phyloP scores from a whole-genome alignment of 2,888 invertebrate species.

The Ochropleura plecta region DNA sequence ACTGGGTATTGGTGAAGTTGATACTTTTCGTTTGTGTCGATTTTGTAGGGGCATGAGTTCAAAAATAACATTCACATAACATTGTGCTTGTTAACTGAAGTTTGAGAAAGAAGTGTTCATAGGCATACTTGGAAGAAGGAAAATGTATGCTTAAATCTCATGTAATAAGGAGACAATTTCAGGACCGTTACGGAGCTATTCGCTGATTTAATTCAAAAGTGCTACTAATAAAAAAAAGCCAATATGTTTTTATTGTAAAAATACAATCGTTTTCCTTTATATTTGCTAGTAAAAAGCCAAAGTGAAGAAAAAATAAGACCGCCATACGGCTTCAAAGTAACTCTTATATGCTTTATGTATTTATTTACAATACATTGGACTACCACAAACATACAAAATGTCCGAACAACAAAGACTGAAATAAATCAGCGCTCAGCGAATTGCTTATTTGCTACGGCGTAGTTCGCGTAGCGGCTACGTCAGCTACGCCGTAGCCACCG shows the following conservation, averaged over 20 bases:
- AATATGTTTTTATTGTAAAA: no score
- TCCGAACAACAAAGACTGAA: conserved; percentile 37
- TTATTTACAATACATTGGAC: neutral
- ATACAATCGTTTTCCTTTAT: no score
- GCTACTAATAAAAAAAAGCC: no score
- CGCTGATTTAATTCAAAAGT: no score
- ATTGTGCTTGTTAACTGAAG: neutral
- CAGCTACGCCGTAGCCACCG: conserved; percentile 42
- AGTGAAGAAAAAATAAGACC: neutral
- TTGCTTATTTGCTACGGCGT: conserved; percentile 36
- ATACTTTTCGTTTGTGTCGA: neutral
- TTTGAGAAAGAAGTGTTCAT: neutral
- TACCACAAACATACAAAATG: neutral
- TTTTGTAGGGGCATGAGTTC: neutral
- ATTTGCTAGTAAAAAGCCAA: no score
- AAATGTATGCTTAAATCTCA: neutral
- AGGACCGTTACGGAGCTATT: neutral
- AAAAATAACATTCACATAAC: neutral
- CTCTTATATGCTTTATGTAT: neutral
- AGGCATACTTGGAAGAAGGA: no score
- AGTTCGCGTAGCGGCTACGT: conserved; percentile 22
- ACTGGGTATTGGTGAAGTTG: neutral
- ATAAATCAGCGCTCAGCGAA: conserved; percentile 40
- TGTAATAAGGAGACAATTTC: neutral
- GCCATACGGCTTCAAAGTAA: neutral